Conservation (phyloP, 2,888 invertebrate genomes). For the Oscheius sp. region DNA sequence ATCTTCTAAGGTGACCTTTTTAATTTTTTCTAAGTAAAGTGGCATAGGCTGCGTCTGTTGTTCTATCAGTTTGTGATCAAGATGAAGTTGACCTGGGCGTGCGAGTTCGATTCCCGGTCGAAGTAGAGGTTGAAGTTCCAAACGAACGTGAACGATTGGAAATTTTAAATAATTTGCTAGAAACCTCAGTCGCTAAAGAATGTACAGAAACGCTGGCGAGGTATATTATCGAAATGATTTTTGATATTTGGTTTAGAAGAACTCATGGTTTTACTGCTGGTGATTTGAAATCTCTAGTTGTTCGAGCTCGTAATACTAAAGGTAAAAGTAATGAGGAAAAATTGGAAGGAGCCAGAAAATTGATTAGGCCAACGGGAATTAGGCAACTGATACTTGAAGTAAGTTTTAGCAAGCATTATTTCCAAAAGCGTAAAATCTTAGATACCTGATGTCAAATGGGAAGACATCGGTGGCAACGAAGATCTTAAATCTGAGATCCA, state of each 20-base stretch:
- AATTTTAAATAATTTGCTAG: constrained; percentile 39
- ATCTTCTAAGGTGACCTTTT: not conserved
- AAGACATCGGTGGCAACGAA: constrained; percentile 91
- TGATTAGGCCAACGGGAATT: constrained; percentile 67
- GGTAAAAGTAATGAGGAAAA: constrained; percentile 30
- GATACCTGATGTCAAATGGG: constrained; percentile 80
- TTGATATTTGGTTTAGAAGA: constrained; percentile 33
- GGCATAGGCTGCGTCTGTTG: constrained; percentile 39
- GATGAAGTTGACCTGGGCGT: constrained; percentile 56
- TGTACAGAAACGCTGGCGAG: constrained; percentile 38
- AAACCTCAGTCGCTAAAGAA: not conserved
- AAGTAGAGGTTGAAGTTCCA: constrained; percentile 54
- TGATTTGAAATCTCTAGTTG: constrained; percentile 56
- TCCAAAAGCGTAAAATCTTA: constrained; percentile 3
- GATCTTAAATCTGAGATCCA: constrained; percentile 85
- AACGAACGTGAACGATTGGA: constrained; percentile 55
- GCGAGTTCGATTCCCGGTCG: constrained; percentile 63
- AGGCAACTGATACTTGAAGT: constrained; percentile 70
- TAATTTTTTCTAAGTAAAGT: not conserved
- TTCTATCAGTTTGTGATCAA: constrained; percentile 54
- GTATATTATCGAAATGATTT: constrained; percentile 37
- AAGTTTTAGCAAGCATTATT: not conserved
- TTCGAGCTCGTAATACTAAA: constrained; percentile 40
- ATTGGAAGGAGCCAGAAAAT: constrained; percentile 42
- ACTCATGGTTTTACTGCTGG: constrained; percentile 70